Conservation (phyloP, 1,140 invertebrate genomes). For the Formica exsecta region DNA sequence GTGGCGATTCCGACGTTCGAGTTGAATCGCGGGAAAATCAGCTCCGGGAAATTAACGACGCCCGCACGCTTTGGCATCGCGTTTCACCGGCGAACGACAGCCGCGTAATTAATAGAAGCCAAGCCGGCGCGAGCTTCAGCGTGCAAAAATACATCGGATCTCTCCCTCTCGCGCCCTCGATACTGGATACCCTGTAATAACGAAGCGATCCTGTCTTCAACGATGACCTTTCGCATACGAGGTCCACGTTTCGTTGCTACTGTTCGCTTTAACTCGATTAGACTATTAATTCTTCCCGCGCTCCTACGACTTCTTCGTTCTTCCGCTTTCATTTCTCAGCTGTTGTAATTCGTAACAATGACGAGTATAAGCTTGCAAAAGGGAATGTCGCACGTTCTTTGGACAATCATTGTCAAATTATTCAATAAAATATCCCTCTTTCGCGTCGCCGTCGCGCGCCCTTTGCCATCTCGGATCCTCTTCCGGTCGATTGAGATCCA, state of each 20-base stretch:
- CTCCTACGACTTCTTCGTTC: not conserved
- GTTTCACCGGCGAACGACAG: constrained; percentile 37
- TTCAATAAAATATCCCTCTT: constrained; percentile 43
- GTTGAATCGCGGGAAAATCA: constrained; percentile 56
- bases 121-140: constrained; percentile 34
- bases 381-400: constrained; percentile 57
- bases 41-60: constrained; percentile 68
- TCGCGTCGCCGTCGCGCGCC: not conserved
- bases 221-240: not conserved
- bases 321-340: not conserved
- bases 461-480: constrained; percentile 23
- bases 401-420: constrained; percentile 55
- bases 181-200: constrained; percentile 39
- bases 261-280: not conserved
- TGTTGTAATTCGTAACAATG: not conserved
- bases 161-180: not conserved
- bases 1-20: constrained; percentile 47
- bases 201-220: not conserved
- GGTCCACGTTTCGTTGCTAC: not conserved
- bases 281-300: constrained; percentile 17
- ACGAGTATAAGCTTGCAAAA: constrained; percentile 5
- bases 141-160: constrained; percentile 59
- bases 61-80: constrained; percentile 33
- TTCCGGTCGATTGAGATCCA: constrained; percentile 29
- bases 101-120: constrained; percentile 70